Percentiles rank a stretch among this genome's conserved stretches.
Evolutionary conservation across 2,797 vertebrate genomes (phyloP).

Genomic region (Cryptoblepharus egeriae): DNA sequence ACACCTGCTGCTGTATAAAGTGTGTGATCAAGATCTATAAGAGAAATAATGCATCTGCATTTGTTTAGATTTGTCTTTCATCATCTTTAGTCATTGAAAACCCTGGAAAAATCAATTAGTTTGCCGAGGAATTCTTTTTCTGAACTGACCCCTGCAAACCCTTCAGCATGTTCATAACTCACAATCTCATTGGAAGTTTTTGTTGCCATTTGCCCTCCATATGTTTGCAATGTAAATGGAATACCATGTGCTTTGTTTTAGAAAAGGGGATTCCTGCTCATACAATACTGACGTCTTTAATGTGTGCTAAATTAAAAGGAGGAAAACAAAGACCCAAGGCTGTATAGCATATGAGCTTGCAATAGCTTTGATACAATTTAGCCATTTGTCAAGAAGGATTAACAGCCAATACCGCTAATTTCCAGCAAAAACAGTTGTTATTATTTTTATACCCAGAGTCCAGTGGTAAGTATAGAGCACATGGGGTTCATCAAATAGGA

Average conservation of each 20-base stretch:
- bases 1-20: constrained; percentile 23
- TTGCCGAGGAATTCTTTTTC: constrained; percentile 39
- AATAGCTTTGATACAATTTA: not conserved
- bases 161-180: not conserved
- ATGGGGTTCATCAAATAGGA: too few species aligned
- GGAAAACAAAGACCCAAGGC: constrained; percentile 1
- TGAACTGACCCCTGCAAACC: constrained; percentile 16
- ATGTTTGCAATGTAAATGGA: constrained; percentile 1
- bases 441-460: too few species aligned
- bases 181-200: not conserved
- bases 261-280: not conserved
- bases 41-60: constrained; percentile 22
- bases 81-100: constrained; percentile 20
- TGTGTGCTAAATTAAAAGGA: not conserved
- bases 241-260: not conserved
- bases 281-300: constrained; percentile 9
- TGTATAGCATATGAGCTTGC: not conserved
- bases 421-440: too few species aligned
- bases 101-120: not conserved
- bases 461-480: too few species aligned
- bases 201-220: not conserved
- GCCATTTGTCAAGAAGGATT: not conserved
- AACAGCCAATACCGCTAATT: too few species aligned
- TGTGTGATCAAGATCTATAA: not conserved
- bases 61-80: not conserved